phyloP scores from a whole-genome alignment of 64 coral and sea anemone species.

The Montipora efflorescens region DNA sequence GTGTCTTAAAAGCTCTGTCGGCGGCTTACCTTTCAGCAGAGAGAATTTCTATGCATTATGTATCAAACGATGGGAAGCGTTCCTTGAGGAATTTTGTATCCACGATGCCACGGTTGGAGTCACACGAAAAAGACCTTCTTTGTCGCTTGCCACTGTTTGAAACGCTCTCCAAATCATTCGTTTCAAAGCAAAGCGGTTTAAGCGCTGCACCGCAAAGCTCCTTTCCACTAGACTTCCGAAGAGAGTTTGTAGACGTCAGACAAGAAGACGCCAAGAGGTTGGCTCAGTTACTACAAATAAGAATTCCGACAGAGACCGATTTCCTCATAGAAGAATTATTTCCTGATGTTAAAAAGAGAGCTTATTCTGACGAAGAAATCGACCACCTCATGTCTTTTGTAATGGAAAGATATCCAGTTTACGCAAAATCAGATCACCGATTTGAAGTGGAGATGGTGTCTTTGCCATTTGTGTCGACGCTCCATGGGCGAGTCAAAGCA shows the following conservation, averaged over 20 bases:
- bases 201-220: slow-evolving; percentile 4
- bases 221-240: not conserved
- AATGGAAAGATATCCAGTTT: slow-evolving; percentile 61
- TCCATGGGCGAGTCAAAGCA: not conserved
- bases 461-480: slow-evolving; percentile 43
- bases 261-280: not conserved
- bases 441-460: slow-evolving; percentile 1
- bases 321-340: slow-evolving; percentile 5
- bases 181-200: not conserved
- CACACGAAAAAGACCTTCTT: slow-evolving; percentile 18
- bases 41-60: not conserved
- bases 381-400: slow-evolving; percentile 49
- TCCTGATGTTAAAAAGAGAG: not conserved
- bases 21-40: not conserved
- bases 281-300: not conserved
- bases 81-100: slow-evolving; percentile 58
- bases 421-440: slow-evolving; percentile 4
- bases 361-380: slow-evolving; percentile 19
- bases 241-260: not conserved
- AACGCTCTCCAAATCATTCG: slow-evolving; percentile 24
- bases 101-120: not conserved
- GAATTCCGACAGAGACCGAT: not conserved
- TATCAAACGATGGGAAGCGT: slow-evolving; percentile 51
- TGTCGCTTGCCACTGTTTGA: slow-evolving; percentile 57
- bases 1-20: slow-evolving; percentile 51